These are phyloP conservation scores for Sogatella furcifera DNA, from an alignment of 1,140 invertebrate genomes.

Conservation along the genomic window DNA sequence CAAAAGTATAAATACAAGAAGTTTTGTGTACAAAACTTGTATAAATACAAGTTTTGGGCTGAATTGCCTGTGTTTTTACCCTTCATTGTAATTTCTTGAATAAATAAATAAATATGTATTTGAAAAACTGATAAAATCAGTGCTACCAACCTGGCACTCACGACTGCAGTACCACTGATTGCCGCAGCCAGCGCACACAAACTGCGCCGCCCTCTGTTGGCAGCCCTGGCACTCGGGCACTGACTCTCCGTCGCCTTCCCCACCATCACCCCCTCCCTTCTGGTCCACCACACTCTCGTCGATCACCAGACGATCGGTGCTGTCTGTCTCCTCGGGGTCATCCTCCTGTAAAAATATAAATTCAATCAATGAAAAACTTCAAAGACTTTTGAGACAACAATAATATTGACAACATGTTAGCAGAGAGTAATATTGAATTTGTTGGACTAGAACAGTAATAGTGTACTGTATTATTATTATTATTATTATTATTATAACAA, in stretches of 20 bases:
- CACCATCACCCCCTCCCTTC: conserved; percentile 33
- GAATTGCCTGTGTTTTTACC: too few species aligned
- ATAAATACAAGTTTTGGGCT: too few species aligned
- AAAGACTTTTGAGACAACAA: too few species aligned
- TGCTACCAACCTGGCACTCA: conserved; percentile 63
- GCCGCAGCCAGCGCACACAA: conserved; percentile 74
- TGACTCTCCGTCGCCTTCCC: conserved; percentile 30
- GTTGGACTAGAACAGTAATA: too few species aligned
- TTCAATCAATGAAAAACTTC: too few species aligned
- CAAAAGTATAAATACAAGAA: too few species aligned
- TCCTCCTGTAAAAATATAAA: conserved; percentile 29
- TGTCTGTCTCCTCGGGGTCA: conserved; percentile 42
- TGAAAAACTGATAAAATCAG: background rate
- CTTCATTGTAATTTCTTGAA: too few species aligned
- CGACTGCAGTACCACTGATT: conserved; percentile 86
- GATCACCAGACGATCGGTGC: conserved; percentile 44
- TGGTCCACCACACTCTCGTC: conserved; percentile 40
- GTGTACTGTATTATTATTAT: too few species aligned
- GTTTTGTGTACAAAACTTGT: too few species aligned
- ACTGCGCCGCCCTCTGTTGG: conserved; percentile 60
- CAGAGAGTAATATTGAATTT: too few species aligned
- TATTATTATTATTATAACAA: too few species aligned
- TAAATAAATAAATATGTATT: conserved; percentile 10
- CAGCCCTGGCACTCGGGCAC: conserved; percentile 70
- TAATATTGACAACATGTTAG: too few species aligned